Base-by-base conservation (phyloP, 1,140 invertebrate genomes). In the Polypedilum vanderplanki region DNA sequence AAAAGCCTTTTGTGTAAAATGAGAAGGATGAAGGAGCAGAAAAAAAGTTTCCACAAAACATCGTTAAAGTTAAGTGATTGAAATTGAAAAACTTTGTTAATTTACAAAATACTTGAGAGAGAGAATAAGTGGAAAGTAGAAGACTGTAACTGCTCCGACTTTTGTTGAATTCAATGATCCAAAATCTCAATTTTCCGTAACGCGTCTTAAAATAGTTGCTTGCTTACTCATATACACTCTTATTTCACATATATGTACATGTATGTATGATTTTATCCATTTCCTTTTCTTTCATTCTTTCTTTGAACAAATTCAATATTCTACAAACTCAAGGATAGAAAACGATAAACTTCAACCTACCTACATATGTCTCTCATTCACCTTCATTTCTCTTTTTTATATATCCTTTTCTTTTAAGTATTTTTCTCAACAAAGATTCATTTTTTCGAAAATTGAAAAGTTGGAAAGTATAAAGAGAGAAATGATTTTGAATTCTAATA, bases 21-120 rank as follows among this genome's bases (percentile, higher is more conserved):
- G n/a, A 57, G 46, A 57, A 57, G 46, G 46, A 57, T 57, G 46
- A 57, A 57, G 12, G 46, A 57, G 46, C 46, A 57, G 46, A 15
- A 57, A 57, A 57, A 57, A 57, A 57, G 46, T 57, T 57, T 57
- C 46, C 46, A 57, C 46, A 20, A 70, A 70, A 70, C 65, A 22
- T 70, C 20, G 17, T 70, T 70, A 22, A 70, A 70, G 17, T 70
- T 70, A 70, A 70, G 65, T 70, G 65, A 70, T 70, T 70, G 65
- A 70, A 70, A 70, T 70, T 70, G 65, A 70, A 70, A 70, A 70
- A 70, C 65, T 70, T 70, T 70, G 17, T 70, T 70, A 70, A 70
- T 70, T 70, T 70, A 70, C 65, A 70, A 70, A 70, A 70, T 70
- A 70, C 65, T 70, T 70, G 65, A 10, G 18, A 18, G 17, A 20